phyloP scores from a whole-genome alignment of 2,113 vertebrate genomes.

The Catharus fuscescens region DNA sequence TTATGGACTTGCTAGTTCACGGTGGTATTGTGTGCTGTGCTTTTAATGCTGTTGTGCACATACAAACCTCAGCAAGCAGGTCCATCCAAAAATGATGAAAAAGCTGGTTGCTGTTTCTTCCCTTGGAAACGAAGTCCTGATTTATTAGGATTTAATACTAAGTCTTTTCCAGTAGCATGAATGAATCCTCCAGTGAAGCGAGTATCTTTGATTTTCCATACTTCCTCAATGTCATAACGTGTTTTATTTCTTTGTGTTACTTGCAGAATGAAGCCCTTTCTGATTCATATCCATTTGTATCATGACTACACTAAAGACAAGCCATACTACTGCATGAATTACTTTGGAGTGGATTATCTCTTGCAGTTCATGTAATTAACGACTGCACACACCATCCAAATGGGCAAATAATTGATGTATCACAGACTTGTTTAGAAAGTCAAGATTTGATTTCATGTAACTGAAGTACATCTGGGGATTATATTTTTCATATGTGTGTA shows the following conservation, averaged over 20 bases:
- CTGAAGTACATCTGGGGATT: neutral
- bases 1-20: neutral
- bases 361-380: neutral
- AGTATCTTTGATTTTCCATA: neutral
- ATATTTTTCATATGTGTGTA: neutral
- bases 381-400: neutral
- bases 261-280: conserved; percentile 3
- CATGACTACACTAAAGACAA: neutral
- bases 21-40: neutral
- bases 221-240: neutral
- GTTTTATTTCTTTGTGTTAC: neutral
- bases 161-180: neutral
- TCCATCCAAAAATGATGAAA: neutral
- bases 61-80: neutral
- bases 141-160: neutral
- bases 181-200: neutral
- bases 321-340: neutral
- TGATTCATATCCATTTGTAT: neutral
- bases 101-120: neutral
- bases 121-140: neutral
- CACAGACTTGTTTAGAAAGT: neutral
- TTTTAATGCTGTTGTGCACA: neutral
- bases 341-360: neutral
- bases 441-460: neutral
- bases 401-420: neutral